Base-by-base conservation (phyloP, 2,113 vertebrate species). In the Atrichornis clamosus region DNA sequence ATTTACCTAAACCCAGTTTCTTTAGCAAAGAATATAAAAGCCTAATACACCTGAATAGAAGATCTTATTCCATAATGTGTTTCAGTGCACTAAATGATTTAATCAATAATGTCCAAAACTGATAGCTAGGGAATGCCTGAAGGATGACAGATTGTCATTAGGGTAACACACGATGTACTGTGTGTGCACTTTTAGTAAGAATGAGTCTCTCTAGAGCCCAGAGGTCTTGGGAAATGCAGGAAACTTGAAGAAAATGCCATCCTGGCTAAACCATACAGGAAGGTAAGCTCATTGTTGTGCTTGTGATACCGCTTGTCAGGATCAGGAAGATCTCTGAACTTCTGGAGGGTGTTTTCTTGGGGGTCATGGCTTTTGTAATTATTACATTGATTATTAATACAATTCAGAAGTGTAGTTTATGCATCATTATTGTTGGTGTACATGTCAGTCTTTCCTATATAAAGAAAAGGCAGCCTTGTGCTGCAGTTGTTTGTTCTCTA, bases 111-210 rank as follows among this genome's bases (percentile, higher is more conserved):
- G 15, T 46, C 92, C 76, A 65, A 78, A 93, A 68, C 17, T 92
- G 96, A 77, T 79, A 95, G 83, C 69, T 80, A 85, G 64, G 68
- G 59, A 88, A 63, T 90, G 83, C 67, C 79, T 97, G 87, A 44
- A 79, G 56, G 62, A 82, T 97, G 96, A 91, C 87, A 93, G 80
- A 53, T 95, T 95, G 96, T 96, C 96, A 84, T 79, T 59, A 65
- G 41, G 35, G 84, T 94, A 95, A 87, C 67, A 83, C 41, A 92
- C 62, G 84, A 88, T 90, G 87, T 13, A 8, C 44, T 50, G 5
- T 72, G 59, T 93, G 41, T 88, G n/a, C 78, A 62, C 96, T 98
- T 97, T 97, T 78, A 94, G 90, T 89, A 81, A 53, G 41, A 86
- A 77, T 74, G 64, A 92, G 50, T 89, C 83, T 89, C 89, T 95